Percentiles rank a stretch among this genome's conserved stretches.
phyloP scores from a whole-genome alignment of 2,888 invertebrate species.

The Dendrolimus houi region DNA sequence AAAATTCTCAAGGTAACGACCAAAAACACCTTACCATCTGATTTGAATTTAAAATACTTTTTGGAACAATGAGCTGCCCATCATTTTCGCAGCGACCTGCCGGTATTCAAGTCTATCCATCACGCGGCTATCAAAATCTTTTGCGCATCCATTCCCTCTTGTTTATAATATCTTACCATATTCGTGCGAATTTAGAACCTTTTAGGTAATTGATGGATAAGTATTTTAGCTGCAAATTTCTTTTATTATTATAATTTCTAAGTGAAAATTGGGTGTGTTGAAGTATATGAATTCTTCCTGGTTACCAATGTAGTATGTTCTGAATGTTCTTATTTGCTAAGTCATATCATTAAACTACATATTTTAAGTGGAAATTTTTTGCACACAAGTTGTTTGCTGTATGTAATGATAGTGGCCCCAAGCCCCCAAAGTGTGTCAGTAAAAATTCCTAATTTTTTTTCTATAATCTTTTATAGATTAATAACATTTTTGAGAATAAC shows the following conservation, averaged over 20 bases:
- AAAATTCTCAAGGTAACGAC: conserved; percentile 34
- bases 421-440: too few species aligned
- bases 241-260: not conserved
- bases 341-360: not conserved
- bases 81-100: conserved; percentile 29
- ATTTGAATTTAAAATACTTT: conserved; percentile 54
- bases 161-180: conserved; percentile 8
- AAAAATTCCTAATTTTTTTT: too few species aligned
- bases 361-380: too few species aligned
- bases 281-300: not conserved
- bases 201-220: not conserved
- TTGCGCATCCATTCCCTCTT: conserved; percentile 12
- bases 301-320: not conserved
- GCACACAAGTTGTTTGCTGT: too few species aligned
- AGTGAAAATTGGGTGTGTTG: not conserved
- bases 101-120: conserved; percentile 36
- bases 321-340: not conserved
- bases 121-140: conserved; percentile 32
- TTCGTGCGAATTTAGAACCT: not conserved
- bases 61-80: conserved; percentile 41
- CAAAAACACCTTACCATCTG: conserved; percentile 33
- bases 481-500: too few species aligned
- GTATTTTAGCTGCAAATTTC: not conserved
- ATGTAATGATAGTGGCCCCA: too few species aligned
- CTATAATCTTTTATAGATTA: too few species aligned